A percentile compares a stretch with the other conserved stretches of the same genome.
These are phyloP conservation scores for Penaeus monodon DNA, from an alignment of 2,888 invertebrate genomes.

Conservation along the genomic window DNA sequence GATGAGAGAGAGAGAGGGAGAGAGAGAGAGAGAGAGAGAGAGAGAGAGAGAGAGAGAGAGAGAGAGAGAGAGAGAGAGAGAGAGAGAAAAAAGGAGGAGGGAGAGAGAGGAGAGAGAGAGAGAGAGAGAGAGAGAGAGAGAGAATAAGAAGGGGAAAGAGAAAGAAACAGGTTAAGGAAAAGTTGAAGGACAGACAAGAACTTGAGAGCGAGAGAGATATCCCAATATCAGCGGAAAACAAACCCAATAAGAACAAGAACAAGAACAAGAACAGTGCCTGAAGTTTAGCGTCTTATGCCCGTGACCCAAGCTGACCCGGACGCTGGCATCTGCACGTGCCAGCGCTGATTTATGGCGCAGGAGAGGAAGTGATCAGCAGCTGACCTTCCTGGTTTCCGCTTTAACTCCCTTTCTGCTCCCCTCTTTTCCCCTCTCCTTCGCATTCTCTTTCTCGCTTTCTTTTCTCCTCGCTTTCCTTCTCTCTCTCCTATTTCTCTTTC, in stretches of 20 bases:
- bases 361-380: conserved; percentile 32
- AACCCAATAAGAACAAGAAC: no score
- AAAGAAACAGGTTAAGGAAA: no score
- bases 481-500: no score
- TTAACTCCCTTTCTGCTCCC: no score
- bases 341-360: conserved; percentile 27
- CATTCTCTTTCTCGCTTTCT: no score
- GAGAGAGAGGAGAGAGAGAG: neutral
- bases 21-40: conserved; percentile 9
- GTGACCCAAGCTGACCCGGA: conserved; percentile 7
- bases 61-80: neutral
- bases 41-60: neutral
- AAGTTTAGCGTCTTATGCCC: no score
- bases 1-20: neutral
- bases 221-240: no score
- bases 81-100: neutral
- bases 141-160: neutral
- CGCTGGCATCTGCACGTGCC: conserved; percentile 31
- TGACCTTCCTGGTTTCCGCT: conserved; percentile 5
- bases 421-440: no score
- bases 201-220: no score
- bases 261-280: no score
- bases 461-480: no score
- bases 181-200: no score
- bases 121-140: neutral